Evolutionary conservation across 2,113 vertebrate genomes (phyloP), one percentile per base, ranked within the genome.

Genomic region (Paraplagusia blochii): DNA sequence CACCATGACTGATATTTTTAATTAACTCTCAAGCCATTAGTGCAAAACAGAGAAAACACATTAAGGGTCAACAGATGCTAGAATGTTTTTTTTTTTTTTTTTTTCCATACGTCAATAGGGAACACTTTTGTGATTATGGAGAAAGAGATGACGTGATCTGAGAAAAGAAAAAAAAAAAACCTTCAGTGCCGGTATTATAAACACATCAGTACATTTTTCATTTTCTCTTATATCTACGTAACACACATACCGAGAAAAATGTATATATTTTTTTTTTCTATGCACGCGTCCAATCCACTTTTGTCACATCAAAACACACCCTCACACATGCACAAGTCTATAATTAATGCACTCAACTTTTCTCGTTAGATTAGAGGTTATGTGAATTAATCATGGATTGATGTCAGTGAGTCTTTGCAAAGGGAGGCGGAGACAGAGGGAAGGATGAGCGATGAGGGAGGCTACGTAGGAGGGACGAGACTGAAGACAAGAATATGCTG

Each of bases 361-460:
- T 76, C 61, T 48, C 50, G 60, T 63, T 59, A 49, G 44, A 72
- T 63, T 34, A 36, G 58, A 66, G 51, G 45, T 35, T 48, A 55
- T 38, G 60, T 71, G 53, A 80, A 86, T 83, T 73, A 79, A 77
- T 83, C 65, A 81, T 74, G 44, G 66, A 39, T 44, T 29, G 1
- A 38, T 39, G 70, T 73, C 53, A 67, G 35, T 29, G 44, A 36
- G n/a, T 38, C 57, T 40, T 43, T n/a, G 19, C 34, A 35, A n/a
- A 16, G 48, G 39, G 55, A 38, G 19, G 12, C 1, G 10, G 36
- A 9, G 18, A 34, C 48, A 39, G 56, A 48, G 40, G 33, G 45
- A 5, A n/a, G 40, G 29, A 14, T 65, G 62, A 70, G 59, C 15
- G 44, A 74, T 70, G 66, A 40, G 33, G 53, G 47, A 53, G 60